Percentiles rank a stretch among this genome's conserved stretches.
Conservation (phyloP, 2,888 invertebrate genomes). For the Parelbella ahira region DNA sequence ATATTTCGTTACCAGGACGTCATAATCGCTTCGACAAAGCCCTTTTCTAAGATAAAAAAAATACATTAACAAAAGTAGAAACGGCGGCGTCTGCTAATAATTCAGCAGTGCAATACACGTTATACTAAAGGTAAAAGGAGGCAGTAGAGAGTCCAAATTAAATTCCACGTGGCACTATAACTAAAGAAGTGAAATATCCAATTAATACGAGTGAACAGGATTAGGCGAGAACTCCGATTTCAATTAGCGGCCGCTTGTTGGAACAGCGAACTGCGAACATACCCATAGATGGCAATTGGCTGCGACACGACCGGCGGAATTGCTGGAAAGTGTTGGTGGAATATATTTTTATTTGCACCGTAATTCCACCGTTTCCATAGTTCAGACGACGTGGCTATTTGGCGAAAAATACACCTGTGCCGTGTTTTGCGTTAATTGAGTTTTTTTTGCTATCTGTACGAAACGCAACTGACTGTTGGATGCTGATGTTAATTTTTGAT, state of each 20-base stretch:
- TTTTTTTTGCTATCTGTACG: constrained; percentile 30
- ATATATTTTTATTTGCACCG: constrained; percentile 56
- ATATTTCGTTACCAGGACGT: too few species aligned
- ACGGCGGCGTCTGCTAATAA: too few species aligned
- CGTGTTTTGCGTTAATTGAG: constrained; percentile 46
- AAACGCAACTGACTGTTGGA: too few species aligned
- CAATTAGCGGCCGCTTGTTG: constrained; percentile 73
- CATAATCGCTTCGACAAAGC: too few species aligned
- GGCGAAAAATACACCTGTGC: constrained; percentile 32
- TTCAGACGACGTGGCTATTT: constrained; percentile 53
- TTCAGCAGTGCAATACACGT: too few species aligned
- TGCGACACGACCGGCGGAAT: constrained; percentile 55
- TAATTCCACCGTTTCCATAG: constrained; percentile 54
- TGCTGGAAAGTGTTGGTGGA: constrained; percentile 40
- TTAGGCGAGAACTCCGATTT: constrained; percentile 64
- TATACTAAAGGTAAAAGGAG: too few species aligned
- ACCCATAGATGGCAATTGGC: constrained; percentile 47
- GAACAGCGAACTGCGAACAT: constrained; percentile 35
- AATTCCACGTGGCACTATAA: constrained; percentile 16
- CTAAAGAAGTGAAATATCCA: constrained; percentile 28
- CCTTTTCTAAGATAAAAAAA: too few species aligned
- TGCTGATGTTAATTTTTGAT: too few species aligned
- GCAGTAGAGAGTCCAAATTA: constrained; percentile 10
- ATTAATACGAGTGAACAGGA: constrained; percentile 35
- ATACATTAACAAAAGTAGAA: too few species aligned